Base-by-base conservation (phyloP, 2,888 invertebrate genomes). In the Epirrita christyi region DNA sequence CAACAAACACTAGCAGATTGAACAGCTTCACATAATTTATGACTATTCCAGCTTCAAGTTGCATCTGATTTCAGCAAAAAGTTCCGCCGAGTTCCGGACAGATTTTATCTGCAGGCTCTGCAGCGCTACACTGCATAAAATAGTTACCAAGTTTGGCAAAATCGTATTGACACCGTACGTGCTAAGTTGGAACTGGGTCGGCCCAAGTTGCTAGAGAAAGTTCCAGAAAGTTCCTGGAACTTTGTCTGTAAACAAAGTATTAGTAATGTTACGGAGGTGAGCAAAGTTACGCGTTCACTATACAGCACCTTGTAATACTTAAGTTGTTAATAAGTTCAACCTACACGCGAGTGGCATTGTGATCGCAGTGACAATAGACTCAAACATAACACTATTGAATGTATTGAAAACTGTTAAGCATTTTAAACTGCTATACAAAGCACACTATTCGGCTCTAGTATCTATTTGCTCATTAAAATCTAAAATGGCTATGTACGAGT, bases 141-240 rank as follows among this genome's bases (percentile, higher is more conserved):
- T 70, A 71, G 73, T 78, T 76, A 70, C 63, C 46, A 65, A 70
- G 72, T 66, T 68, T 66, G 66, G 65, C 63, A 67, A 76, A 78
- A 78, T 74, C 70, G 71, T 73, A 80, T 80, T 78, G 80, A 78
- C 78, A 76, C 73, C 66, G 68, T 57, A 64, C 61, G 71, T 65
- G 61, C 64, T 58, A 41, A 63, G 50, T 64, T 59, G 59, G 49
- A 54, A 52, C 21, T 48, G 38, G 21, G 55, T 37, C 60, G 69
- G 68, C 61, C 42, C 61, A 75, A 71, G 63, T 52, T 45, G 59
- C 46, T 52, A 58, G 49, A 45, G 50, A 53, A 52, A 55, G 54
- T 47, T 59, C 41, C 8, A 32, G 38, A 41, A 46, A 54, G 49
- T 45, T 36, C 11, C 42, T 14, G 34, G 4, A 44, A 55, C 46